Conservation (phyloP, 2,797 vertebrate genomes). For the Pseudotriccus pelzelni region DNA sequence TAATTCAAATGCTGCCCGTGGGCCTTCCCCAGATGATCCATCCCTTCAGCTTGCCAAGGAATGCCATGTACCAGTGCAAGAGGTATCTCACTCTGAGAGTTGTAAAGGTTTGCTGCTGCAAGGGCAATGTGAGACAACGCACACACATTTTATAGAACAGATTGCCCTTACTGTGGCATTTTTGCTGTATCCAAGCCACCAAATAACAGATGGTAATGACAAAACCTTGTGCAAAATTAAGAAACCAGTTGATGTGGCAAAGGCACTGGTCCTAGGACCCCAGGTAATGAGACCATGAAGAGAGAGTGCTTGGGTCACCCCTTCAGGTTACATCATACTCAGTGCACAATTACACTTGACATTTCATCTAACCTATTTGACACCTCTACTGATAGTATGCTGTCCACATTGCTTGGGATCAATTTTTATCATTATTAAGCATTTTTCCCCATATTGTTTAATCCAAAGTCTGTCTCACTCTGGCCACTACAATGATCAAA, state of each 20-base stretch:
- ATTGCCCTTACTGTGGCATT: neutral
- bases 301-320: neutral
- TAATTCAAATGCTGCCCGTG: neutral
- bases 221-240: conserved; percentile 8
- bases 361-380: neutral
- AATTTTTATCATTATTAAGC: neutral
- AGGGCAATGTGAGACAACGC: neutral
- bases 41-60: neutral
- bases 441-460: neutral
- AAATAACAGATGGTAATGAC: neutral
- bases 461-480: neutral
- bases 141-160: neutral
- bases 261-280: neutral
- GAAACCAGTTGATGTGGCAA: neutral
- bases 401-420: neutral
- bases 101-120: neutral
- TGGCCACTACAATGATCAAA: neutral
- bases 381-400: neutral
- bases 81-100: neutral
- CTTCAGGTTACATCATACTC: neutral
- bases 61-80: neutral
- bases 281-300: neutral
- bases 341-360: neutral
- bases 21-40: neutral
- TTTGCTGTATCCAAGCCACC: neutral